These are phyloP conservation scores for Gymnosoma rotundatum DNA, from an alignment of 2,888 invertebrate species.

Conservation along the genomic window DNA sequence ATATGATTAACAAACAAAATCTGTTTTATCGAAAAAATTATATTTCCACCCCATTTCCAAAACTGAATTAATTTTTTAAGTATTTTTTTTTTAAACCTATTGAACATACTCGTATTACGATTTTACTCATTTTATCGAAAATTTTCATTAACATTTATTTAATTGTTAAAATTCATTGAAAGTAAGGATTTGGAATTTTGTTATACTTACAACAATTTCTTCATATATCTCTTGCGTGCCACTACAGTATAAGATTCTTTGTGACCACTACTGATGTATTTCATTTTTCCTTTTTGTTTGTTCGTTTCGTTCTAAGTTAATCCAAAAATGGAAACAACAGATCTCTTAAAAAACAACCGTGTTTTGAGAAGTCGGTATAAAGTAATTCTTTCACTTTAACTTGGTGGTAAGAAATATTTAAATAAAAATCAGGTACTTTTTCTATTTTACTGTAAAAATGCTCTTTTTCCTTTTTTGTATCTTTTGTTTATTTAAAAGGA, in stretches of 20 bases:
- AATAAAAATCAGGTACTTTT: constrained; percentile 65
- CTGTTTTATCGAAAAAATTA: no score
- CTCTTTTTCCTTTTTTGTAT: constrained; percentile 3
- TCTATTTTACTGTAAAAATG: constrained; percentile 10
- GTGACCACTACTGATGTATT: constrained; percentile 79
- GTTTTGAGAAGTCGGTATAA: background rate
- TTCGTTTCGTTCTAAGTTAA: constrained; percentile 27
- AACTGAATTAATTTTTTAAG: background rate
- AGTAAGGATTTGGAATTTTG: background rate
- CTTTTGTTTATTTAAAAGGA: constrained; percentile 41
- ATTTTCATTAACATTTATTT: no score
- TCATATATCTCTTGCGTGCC: constrained; percentile 82
- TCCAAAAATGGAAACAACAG: constrained; percentile 20
- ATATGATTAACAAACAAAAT: no score
- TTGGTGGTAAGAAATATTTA: constrained; percentile 3
- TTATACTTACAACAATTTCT: constrained; percentile 80
- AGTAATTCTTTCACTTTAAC: constrained; percentile 20
- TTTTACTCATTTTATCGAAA: no score
- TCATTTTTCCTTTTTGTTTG: constrained; percentile 75
- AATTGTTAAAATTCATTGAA: no score
- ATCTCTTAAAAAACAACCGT: background rate
- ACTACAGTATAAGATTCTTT: constrained; percentile 82
- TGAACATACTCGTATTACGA: no score
- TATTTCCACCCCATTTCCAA: no score
- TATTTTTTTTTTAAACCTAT: no score